Evolutionary conservation across 2,113 vertebrate species (phyloP).

Genomic region (Ibidorhyncha struthersii): DNA sequence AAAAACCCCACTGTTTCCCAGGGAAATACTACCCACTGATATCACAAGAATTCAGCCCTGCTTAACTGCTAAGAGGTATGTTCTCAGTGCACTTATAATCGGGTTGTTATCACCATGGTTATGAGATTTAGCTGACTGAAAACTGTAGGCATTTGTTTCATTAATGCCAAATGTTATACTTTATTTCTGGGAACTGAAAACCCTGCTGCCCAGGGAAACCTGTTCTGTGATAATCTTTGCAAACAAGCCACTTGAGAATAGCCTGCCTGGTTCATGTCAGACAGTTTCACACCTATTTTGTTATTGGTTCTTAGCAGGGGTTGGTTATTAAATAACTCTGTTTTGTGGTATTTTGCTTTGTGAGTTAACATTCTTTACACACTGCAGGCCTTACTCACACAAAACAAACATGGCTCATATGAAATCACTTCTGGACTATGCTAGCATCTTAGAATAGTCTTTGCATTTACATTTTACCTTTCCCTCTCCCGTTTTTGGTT

Average conservation of each 20-base stretch:
- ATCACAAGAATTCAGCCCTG: conserved; percentile 36
- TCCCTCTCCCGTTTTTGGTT: neutral
- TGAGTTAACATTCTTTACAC: neutral
- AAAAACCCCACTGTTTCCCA: conserved; percentile 13
- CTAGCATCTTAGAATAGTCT: neutral
- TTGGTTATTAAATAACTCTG: neutral
- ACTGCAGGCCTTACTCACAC: neutral
- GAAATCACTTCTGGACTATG: neutral
- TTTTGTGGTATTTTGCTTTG: neutral
- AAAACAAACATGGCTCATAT: neutral
- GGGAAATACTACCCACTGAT: conserved; percentile 38
- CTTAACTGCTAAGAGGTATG: conserved; percentile 34
- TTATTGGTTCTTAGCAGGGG: neutral
- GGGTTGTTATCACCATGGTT: conserved; percentile 43
- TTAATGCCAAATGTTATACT: conserved; percentile 51
- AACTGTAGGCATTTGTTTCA: conserved; percentile 52
- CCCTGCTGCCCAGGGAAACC: conserved; percentile 7
- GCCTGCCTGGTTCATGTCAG: neutral
- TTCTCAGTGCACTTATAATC: conserved; percentile 31
- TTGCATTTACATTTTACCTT: neutral
- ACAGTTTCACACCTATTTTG: neutral
- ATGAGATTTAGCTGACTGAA: conserved; percentile 54
- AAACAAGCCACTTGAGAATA: conserved; percentile 25
- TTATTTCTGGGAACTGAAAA: conserved; percentile 54
- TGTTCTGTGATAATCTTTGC: conserved; percentile 12